Base-by-base conservation (phyloP, 2,113 vertebrate species). In the Nymphicus hollandicus region DNA sequence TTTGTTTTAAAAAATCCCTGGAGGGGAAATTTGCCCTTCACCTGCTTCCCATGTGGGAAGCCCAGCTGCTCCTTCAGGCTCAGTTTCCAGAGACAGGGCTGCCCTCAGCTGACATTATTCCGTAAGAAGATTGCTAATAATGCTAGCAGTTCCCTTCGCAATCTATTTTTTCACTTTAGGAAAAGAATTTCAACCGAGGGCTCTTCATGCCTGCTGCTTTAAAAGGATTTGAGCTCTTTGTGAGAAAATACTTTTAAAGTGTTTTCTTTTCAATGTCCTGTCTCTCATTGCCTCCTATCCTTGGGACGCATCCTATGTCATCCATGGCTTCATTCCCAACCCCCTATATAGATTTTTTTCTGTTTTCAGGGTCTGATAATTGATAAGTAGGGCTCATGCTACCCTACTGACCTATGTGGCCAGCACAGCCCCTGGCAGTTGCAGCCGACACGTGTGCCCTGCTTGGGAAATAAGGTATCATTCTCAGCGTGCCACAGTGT, bases 401-500 rank as follows among this genome's bases (percentile, higher is more conserved):
- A 60, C 10, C 7, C 44, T 41, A 3, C 65, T 35, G 61, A 76
- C 39, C 56, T 22, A 0, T 5, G 27, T 56, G 77, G 64, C 65
- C 86, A 70, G 53, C 58, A n/a, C 1, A 2, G 74, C 83, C 72
- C 41, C 0, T 0, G 53, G 76, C 68, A 86, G 35, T 19, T 23
- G 37, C 17, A 53, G 79, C 41, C 0, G 1, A 56, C 31, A 44
- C 0, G 0, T 0, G 0, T 74, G 81, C 43, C 79, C 70, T 35
- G 47, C 39, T 72, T 0, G 15, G 69, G 60, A 65, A 73, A 65
- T 3, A 6, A 64, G 47, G n/a, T 7, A 2, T 55, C 17, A 0
- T 60, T 60, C 93, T 84, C 55, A 7, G 83, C 4, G 0, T 92
- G 65, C 80, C 81, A 44, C 27, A 3, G 2, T 5, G 0, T 0